Evolutionary conservation across 2,888 invertebrate species (phyloP), one percentile per base, ranked within the genome.

Genomic region (Metalampra italica): DNA sequence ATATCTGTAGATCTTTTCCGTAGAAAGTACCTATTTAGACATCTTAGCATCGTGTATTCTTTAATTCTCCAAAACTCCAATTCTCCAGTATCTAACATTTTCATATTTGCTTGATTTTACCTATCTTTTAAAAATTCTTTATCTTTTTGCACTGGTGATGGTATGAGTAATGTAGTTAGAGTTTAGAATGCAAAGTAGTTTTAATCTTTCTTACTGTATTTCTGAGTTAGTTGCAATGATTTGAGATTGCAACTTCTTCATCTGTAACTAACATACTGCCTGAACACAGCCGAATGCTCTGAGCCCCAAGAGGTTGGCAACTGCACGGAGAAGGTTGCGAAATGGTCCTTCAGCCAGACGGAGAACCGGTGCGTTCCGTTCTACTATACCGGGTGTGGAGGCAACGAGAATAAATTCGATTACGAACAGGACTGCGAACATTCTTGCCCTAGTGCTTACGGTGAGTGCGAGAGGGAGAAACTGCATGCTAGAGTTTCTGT

Each of bases 321-420:
- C 78, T 97, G 97, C 90, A 90, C 91, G 47, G 93, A 93, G 69
- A 93, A 92, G 66, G 88, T 92, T 55, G 92, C 96, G 51, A 92
- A 92, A 64, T 98, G 97, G 97, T 94, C 94, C 81, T 98, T 95
- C 91, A 95, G 96, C 78, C 91, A 91, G 57, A 88, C 92, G 43
- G 95, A 96, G 81, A 94, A 95, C 84, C 92, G 95, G 60, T 98
- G 98, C 91, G 91, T 95, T 89, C 96, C 96, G 46, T 98, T 98
- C 92, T 96, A 96, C 92, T 98, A 95, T 88, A 93, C 94, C 59
- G 98, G 98, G 60, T 98, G 97, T 85, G 94, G 93, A 58, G 97
- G 97, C 62, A 98, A 98, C 86, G 92, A 89, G 68, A 98, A 98
- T 90, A 94, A 93, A 80, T 98, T 96, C 90, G 90, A 90, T 56